These are phyloP conservation scores for Acipenser transmontanus DNA, from an alignment of 2,797 vertebrate genomes.

Conservation along the genomic window DNA sequence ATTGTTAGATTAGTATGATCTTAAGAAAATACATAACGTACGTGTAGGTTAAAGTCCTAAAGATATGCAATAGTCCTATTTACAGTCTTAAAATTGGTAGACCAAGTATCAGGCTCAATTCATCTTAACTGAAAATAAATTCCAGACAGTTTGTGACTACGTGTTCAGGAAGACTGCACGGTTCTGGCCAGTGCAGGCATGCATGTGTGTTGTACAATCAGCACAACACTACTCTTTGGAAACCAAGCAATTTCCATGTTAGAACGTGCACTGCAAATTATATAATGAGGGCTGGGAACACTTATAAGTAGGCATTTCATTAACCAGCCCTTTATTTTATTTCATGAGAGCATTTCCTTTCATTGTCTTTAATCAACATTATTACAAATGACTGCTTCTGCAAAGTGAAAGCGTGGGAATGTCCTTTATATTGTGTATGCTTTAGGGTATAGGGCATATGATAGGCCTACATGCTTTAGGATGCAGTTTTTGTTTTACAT, in stretches of 20 bases:
- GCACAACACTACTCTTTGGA: no score
- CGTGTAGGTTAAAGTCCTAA: conserved; percentile 51
- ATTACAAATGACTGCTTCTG: background rate
- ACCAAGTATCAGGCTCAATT: conserved; percentile 43
- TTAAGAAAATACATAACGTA: conserved; percentile 39
- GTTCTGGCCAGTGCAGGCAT: conserved; percentile 27
- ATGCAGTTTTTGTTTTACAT: no score
- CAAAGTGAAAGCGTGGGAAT: no score
- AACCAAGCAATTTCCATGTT: background rate
- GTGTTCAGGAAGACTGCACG: conserved; percentile 21
- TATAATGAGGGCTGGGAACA: conserved; percentile 33
- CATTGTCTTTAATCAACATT: conserved; percentile 41
- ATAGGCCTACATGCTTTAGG: no score
- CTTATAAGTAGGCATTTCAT: conserved; percentile 42
- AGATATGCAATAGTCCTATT: conserved; percentile 56
- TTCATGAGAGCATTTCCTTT: conserved; percentile 26
- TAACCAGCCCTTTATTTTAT: conserved; percentile 36
- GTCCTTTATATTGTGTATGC: no score
- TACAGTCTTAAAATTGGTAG: conserved; percentile 53
- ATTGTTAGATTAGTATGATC: conserved; percentile 39
- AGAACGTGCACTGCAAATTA: conserved; percentile 24
- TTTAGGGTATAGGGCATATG: no score
- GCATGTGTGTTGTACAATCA: conserved; percentile 22
- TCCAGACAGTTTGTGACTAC: conserved; percentile 28
- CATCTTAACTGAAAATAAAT: conserved; percentile 36